These are phyloP conservation scores for Bursaphelenchus mucronatus DNA, from an alignment of 1,140 invertebrate species.

Conservation along the genomic window DNA sequence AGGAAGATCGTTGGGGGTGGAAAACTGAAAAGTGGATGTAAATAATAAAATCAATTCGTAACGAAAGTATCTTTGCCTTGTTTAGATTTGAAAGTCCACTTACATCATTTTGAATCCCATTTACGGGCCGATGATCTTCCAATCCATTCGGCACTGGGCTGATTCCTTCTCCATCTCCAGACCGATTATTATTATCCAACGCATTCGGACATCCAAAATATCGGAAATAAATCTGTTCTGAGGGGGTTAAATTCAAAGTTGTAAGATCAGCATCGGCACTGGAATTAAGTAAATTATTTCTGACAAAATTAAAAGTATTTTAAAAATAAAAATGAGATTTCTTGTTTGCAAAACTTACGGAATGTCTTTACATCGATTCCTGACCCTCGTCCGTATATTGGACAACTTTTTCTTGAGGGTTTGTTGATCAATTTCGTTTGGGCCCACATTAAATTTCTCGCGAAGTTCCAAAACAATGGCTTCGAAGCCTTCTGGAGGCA, in stretches of 20 bases:
- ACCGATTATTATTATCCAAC: neutral
- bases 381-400: slow-evolving; percentile 16
- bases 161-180: too few relatives aligned
- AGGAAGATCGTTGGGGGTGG: neutral
- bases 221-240: slow-evolving; percentile 21
- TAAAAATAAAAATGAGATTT: neutral
- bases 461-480: slow-evolving; percentile 19
- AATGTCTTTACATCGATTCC: slow-evolving; percentile 17
- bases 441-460: slow-evolving; percentile 15
- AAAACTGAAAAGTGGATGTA: slow-evolving; percentile 6
- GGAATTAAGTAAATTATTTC: neutral
- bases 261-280: slow-evolving; percentile 14
- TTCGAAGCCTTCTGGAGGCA: slow-evolving; percentile 19
- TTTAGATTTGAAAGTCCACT: too few relatives aligned
- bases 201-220: slow-evolving; percentile 12
- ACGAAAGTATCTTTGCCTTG: too few relatives aligned
- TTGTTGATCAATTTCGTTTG: slow-evolving; percentile 19
- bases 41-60: neutral
- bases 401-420: slow-evolving; percentile 19
- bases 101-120: too few relatives aligned
- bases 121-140: too few relatives aligned
- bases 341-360: neutral
- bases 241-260: slow-evolving; percentile 13
- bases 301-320: neutral
- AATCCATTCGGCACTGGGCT: too few relatives aligned